Percentiles rank a stretch among this genome's conserved stretches.
These are phyloP conservation scores for Hydrochoerus hydrochaeris DNA, from an alignment of 2,113 vertebrate genomes.

Conservation along the genomic window DNA sequence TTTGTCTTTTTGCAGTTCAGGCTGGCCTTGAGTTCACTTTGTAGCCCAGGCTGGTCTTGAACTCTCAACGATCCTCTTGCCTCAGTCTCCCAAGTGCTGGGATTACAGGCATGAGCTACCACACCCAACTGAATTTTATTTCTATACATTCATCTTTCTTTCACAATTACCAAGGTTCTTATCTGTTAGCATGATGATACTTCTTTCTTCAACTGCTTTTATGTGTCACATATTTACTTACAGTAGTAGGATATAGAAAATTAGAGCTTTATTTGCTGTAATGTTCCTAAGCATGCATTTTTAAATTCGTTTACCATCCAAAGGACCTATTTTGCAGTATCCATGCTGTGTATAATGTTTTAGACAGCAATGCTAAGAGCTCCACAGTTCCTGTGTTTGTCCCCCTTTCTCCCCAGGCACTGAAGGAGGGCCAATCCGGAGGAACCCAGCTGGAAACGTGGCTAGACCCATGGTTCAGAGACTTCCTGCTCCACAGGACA, in stretches of 20 bases:
- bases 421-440: constrained; percentile 91
- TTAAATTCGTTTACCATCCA: not conserved
- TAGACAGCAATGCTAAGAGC: not conserved
- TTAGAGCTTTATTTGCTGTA: not conserved
- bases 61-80: no score
- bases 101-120: no score
- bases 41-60: no score
- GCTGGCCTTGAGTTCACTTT: no score
- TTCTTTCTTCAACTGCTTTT: not conserved
- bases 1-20: no score
- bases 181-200: not conserved
- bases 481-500: constrained; percentile 94
- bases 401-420: constrained; percentile 85
- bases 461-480: constrained; percentile 96
- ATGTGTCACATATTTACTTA: not conserved
- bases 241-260: not conserved
- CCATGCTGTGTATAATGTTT: not conserved
- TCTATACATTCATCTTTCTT: not conserved
- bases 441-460: constrained; percentile 96
- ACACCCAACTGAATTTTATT: no score
- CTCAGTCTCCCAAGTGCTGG: no score
- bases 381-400: not conserved
- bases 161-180: not conserved
- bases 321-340: not conserved
- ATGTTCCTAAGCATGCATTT: not conserved